Conservation (phyloP, 2,113 vertebrate genomes). For the Anhinga rufa region DNA sequence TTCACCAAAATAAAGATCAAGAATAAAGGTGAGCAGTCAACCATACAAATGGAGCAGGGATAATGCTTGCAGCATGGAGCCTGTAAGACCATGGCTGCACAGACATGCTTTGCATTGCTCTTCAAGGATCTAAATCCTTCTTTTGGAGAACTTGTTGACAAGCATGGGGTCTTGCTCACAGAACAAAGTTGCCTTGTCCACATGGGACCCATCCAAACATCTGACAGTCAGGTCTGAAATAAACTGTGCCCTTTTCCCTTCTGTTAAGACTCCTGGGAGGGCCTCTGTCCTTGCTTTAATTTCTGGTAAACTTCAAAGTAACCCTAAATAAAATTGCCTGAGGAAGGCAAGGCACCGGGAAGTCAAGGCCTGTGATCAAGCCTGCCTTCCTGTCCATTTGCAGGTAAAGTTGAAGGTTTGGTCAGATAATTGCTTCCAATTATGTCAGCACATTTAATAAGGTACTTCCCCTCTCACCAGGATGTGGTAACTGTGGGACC, state of each 20-base stretch:
- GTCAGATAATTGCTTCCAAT: neutral
- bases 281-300: neutral
- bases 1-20: neutral
- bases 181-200: neutral
- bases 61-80: neutral
- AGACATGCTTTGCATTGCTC: neutral
- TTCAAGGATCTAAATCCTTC: neutral
- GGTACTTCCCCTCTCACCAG: neutral
- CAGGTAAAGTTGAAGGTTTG: constrained; percentile 4
- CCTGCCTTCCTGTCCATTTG: neutral
- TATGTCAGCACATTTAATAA: neutral
- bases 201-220: neutral
- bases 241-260: neutral
- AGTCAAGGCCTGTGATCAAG: neutral
- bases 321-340: neutral
- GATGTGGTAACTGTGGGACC: neutral
- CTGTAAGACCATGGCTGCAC: neutral
- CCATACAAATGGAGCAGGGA: neutral
- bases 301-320: neutral
- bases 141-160: neutral
- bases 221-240: neutral
- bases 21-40: neutral
- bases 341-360: neutral
- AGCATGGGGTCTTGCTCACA: neutral
- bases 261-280: neutral